Conservation (phyloP, 1,140 invertebrate species). For the Atta cephalotes region DNA sequence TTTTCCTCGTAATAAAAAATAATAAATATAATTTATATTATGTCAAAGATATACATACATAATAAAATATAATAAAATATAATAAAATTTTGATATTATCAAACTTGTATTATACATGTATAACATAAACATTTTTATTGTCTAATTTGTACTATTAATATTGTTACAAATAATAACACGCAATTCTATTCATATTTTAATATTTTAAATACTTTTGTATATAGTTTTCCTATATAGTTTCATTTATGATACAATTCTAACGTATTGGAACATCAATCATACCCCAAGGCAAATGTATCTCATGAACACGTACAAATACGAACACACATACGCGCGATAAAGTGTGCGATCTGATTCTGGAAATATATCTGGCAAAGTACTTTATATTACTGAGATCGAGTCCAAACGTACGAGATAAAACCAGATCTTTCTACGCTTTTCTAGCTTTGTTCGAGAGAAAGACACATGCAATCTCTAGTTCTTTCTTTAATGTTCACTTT, state of each 20-base stretch:
- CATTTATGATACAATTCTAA: constrained; percentile 2
- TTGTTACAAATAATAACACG: not conserved
- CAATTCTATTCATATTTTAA: constrained; percentile 8
- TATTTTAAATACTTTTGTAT: not conserved
- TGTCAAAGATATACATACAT: not conserved
- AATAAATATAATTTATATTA: not conserved
- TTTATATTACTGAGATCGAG: constrained; percentile 11
- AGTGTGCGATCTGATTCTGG: not conserved
- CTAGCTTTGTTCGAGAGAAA: constrained; percentile 5
- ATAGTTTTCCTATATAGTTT: not conserved
- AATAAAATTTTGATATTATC: not conserved
- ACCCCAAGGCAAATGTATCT: not conserved
- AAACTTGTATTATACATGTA: not conserved
- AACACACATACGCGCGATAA: not conserved
- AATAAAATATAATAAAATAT: not conserved
- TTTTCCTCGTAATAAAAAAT: not conserved
- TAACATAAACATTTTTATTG: not conserved
- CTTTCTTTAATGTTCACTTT: not conserved
- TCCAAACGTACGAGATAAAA: not conserved
- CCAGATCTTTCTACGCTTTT: not conserved
- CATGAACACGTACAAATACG: not conserved
- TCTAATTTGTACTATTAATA: not conserved
- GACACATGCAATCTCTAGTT: not conserved
- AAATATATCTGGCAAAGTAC: not conserved
- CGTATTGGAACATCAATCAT: constrained; percentile 2